Base-by-base conservation (phyloP, 2,888 invertebrate species). In the Beris chalybata region DNA sequence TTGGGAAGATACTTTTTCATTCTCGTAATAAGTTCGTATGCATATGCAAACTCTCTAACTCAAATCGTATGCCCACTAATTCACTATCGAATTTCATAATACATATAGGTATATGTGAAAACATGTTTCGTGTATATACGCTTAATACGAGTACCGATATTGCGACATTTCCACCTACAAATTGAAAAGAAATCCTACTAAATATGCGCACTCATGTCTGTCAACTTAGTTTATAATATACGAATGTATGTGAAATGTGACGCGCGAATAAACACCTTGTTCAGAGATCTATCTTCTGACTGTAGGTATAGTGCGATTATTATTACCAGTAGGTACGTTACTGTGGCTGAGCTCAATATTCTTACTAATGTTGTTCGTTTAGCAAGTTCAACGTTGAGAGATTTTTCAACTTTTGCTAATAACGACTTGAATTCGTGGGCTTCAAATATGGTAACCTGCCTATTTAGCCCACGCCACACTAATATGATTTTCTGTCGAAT, bases 101-200 rank as follows among this genome's bases (percentile, higher is more conserved):
- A 38, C 38, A 7, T 9, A 9, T 38, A 38, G 1, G 38, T 9
- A 9, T 38, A 38, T 38, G 38, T 38, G 38, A 38, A 38, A 38
- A 38, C 38, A 38, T 9, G 38, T 5, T 38, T 38, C 38, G 9
- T 38, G 9, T 9, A 38, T 38, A 38, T 4, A 3, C 3, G 38
- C 38, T 38, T 38, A 38, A 38, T 38, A 38, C 9, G 22, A 38
- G 22, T 61, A 47, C 52, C 32, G 52, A 61, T 43, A 15, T 61
- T 61, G 50, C 38, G 61, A 61, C 61, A 52, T 61, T 50, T 50
- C 61, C 61, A 61, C 61, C 61, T 61, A 61, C 61, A 50, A 61
- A 61, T 61, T 61, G 61, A 38, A 61, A 59, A 50, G 61, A 50
- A 38, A 61, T 50, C 38, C 61, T 15, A 43, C 52, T 32, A 50